Evolutionary conservation across 23 tunicate species (phyloP).

Genomic region (Ciona savignyi): DNA sequence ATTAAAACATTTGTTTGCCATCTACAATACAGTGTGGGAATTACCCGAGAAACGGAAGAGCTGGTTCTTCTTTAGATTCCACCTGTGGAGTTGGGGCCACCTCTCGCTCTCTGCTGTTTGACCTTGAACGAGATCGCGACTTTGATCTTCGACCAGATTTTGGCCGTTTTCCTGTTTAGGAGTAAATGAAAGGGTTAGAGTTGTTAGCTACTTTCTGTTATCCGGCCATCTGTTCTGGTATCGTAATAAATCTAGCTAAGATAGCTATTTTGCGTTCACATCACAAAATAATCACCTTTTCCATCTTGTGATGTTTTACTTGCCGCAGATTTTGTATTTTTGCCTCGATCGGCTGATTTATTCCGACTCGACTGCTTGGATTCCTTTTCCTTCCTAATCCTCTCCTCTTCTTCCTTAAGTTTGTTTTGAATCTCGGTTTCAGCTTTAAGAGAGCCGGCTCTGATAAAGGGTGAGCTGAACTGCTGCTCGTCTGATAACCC

Average conservation of each 20-base stretch:
- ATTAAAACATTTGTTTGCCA: too few species aligned
- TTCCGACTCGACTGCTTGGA: conserved; percentile 43
- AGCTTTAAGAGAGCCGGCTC: conserved; percentile 67
- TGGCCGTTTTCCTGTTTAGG: conserved; percentile 33
- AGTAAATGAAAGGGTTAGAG: too few species aligned
- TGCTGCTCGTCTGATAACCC: conserved; percentile 47
- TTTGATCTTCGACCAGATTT: conserved; percentile 61
- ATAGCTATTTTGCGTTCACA: too few species aligned
- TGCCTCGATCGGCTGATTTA: conserved; percentile 33
- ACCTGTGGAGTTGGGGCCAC: neutral
- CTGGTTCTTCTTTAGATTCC: neutral
- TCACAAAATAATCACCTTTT: conserved; percentile 15
- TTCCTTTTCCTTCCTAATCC: conserved; percentile 37
- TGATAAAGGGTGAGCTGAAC: conserved; percentile 63
- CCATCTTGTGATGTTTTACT: conserved; percentile 73
- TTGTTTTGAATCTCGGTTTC: conserved; percentile 62
- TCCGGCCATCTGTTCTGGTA: neutral
- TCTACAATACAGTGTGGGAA: too few species aligned
- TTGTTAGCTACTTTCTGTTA: too few species aligned
- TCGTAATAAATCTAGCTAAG: too few species aligned
- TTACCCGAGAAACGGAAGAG: conserved; percentile 29
- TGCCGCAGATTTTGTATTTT: conserved; percentile 53
- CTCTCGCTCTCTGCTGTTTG: conserved; percentile 33
- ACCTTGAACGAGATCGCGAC: conserved; percentile 67
- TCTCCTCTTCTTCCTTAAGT: conserved; percentile 61